A percentile compares a stretch with the other conserved stretches of the same genome.
Conservation (phyloP, 92 coral and sea anemone species). For the Porites rus region DNA sequence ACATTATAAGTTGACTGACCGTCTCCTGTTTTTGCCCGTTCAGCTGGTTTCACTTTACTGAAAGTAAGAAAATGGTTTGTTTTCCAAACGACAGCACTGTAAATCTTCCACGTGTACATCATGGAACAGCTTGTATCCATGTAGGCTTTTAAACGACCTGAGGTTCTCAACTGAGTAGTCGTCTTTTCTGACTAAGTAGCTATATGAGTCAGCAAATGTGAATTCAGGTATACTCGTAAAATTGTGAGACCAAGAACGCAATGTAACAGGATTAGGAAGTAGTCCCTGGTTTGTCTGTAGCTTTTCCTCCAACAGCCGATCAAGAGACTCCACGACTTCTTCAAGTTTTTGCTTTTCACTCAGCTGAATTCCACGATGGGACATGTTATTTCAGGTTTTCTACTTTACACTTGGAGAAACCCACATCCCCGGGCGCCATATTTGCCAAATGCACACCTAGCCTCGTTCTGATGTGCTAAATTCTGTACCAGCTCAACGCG, state of each 20-base stretch:
- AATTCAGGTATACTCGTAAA: conserved; percentile 31
- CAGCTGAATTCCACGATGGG: conserved; percentile 34
- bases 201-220: conserved; percentile 35
- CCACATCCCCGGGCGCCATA: conserved; percentile 18
- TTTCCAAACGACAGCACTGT: conserved; percentile 11
- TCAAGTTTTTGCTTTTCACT: conserved; percentile 43
- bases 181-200: conserved; percentile 55
- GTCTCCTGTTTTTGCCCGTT: conserved; percentile 46
- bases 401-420: conserved; percentile 24
- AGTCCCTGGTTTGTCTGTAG: conserved; percentile 41
- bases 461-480: conserved; percentile 27
- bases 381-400: conserved; percentile 33
- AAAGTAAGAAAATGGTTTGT: conserved; percentile 19
- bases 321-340: conserved; percentile 22
- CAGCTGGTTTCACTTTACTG: conserved; percentile 58
- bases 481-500: conserved; percentile 9
- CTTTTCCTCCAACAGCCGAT: conserved; percentile 37
- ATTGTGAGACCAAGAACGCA: conserved; percentile 36
- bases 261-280: conserved; percentile 28
- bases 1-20: conserved; percentile 52
- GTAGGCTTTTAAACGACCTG: conserved; percentile 38
- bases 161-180: conserved; percentile 49
- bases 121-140: conserved; percentile 33
- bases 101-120: conserved; percentile 46
- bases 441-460: conserved; percentile 28